phyloP scores from a whole-genome alignment of 2,113 vertebrate genomes.

The Vimba vimba region DNA sequence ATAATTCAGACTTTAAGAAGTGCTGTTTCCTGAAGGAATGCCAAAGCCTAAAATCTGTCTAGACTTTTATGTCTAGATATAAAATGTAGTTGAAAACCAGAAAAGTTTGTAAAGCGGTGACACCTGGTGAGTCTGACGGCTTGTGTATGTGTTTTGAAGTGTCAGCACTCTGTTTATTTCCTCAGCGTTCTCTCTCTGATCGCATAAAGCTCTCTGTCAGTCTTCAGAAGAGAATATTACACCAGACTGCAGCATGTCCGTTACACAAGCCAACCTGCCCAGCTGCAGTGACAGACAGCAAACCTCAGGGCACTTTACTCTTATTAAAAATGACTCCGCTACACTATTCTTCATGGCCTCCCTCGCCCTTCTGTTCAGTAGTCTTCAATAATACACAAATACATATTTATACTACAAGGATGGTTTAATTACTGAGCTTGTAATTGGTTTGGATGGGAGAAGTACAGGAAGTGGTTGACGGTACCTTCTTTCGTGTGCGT shows the following conservation, averaged over 20 bases:
- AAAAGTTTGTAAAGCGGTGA: not conserved
- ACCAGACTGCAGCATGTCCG: constrained; percentile 27
- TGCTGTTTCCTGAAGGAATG: not conserved
- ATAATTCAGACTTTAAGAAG: not conserved
- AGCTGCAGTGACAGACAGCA: constrained; percentile 13
- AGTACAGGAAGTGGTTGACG: constrained; percentile 53
- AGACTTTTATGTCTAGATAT: not conserved
- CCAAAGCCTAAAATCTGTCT: not conserved
- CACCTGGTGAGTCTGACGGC: not conserved
- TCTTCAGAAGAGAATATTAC: constrained; percentile 35
- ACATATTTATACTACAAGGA: constrained; percentile 52
- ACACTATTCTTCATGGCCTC: not conserved
- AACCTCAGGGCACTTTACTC: constrained; percentile 17
- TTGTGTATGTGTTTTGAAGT: not conserved
- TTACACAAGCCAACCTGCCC: constrained; percentile 8
- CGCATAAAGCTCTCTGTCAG: constrained; percentile 44
- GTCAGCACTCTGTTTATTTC: constrained; percentile 4
- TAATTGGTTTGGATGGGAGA: constrained; percentile 54
- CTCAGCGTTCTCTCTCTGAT: constrained; percentile 19
- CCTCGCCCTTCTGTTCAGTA: constrained; percentile 19
- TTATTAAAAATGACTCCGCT: constrained; percentile 43
- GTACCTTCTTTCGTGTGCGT: constrained; percentile 54
- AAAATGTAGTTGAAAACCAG: not conserved
- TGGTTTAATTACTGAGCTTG: constrained; percentile 53
- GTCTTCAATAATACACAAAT: constrained; percentile 44